phyloP scores from a whole-genome alignment of 2,888 invertebrate genomes.

The Portevinia maculata region DNA sequence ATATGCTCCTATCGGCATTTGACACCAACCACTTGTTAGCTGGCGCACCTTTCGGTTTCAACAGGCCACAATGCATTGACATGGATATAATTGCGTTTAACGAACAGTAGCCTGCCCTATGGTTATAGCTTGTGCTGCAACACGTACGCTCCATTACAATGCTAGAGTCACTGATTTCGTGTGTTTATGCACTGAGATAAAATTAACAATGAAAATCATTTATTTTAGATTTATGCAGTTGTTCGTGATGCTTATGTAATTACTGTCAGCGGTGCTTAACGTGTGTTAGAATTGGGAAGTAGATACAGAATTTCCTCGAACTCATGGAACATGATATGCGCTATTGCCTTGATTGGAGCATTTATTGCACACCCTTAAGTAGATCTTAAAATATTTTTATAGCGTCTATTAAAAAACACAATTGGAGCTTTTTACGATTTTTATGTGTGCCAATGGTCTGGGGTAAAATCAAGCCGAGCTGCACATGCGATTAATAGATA shows the following conservation, averaged over 20 bases:
- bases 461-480: slow-evolving; percentile 8
- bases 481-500: too few relatives aligned
- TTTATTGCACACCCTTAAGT: neutral
- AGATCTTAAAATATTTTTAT: slow-evolving; percentile 2
- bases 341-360: slow-evolving; percentile 34
- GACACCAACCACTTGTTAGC: neutral
- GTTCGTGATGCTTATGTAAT: slow-evolving; percentile 26
- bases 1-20: neutral
- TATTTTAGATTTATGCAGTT: slow-evolving; percentile 47
- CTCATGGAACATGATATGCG: slow-evolving; percentile 15
- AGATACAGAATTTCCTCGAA: slow-evolving; percentile 6
- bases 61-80: slow-evolving; percentile 26
- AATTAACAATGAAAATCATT: slow-evolving; percentile 34
- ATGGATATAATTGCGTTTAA: slow-evolving; percentile 42
- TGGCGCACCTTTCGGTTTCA: slow-evolving; percentile 6
- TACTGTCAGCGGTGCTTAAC: slow-evolving; percentile 21
- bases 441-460: neutral
- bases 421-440: slow-evolving; percentile 22
- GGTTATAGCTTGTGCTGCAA: neutral
- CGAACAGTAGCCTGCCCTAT: slow-evolving; percentile 9
- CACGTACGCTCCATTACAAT: slow-evolving; percentile 23
- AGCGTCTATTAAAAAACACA: slow-evolving; percentile 1
- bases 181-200: slow-evolving; percentile 20
- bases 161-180: slow-evolving; percentile 17
- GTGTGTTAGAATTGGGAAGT: slow-evolving; percentile 20